These are phyloP conservation scores for Coecobrya sp. DNA, from an alignment of 2,888 invertebrate species.

Conservation along the genomic window DNA sequence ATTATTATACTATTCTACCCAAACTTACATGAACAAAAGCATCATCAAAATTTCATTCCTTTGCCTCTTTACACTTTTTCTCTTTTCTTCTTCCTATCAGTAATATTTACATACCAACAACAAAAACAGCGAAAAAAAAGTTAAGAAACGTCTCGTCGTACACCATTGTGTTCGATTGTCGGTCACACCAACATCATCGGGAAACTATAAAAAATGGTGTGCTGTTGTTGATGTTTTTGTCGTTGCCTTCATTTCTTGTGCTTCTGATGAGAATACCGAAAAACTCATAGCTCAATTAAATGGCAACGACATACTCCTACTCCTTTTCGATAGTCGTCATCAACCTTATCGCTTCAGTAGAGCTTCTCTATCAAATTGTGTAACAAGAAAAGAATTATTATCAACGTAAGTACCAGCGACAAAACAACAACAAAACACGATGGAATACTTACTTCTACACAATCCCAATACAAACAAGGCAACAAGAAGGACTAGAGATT, in stretches of 20 bases:
- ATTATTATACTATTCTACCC: not conserved
- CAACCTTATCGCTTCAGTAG: conserved; percentile 36
- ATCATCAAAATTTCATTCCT: conserved; percentile 25
- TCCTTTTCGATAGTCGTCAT: not conserved
- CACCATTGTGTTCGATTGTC: not conserved
- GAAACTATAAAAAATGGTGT: not conserved
- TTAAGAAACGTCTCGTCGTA: not conserved
- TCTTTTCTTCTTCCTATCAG: not conserved
- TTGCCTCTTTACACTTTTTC: not conserved
- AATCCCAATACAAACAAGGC: conserved; percentile 25
- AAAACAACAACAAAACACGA: conserved; percentile 50
- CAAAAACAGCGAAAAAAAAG: not conserved
- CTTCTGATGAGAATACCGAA: conserved; percentile 48
- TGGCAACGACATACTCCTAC: conserved; percentile 43
- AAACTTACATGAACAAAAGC: conserved; percentile 21
- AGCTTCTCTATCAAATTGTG: conserved; percentile 50
- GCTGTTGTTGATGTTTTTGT: not conserved
- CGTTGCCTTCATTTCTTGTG: not conserved
- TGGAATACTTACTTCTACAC: conserved; percentile 41
- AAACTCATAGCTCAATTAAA: conserved; percentile 72
- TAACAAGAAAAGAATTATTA: conserved; percentile 53
- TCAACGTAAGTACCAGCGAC: not conserved
- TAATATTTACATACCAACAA: conserved; percentile 39
- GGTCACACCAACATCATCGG: not conserved
- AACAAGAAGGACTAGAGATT: conserved; percentile 46